Evolutionary conservation across 2,113 vertebrate genomes (phyloP), one percentile per base, ranked within the genome.

Genomic region (Herpetotheres cachinnans): DNA sequence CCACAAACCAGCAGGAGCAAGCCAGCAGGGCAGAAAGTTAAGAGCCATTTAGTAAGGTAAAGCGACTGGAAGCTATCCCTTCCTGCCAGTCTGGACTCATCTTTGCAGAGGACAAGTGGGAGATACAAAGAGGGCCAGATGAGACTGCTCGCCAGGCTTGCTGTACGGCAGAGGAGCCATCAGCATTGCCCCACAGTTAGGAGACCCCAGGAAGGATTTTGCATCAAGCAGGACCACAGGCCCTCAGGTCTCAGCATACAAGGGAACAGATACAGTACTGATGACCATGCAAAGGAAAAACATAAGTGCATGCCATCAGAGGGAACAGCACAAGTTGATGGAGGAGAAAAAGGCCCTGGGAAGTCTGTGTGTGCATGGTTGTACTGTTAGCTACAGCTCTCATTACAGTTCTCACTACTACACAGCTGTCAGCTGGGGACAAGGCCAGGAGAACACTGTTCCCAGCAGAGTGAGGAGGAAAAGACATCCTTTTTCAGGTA

Each of bases 241-340:
- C 30, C 29, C 54, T 54, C 61, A 24, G 9, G 25, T 46, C 32
- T 30, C 19, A 52, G 52, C 2, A 0, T 25, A 36, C 21, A 36
- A 84, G 58, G 25, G n/a, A 74, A 12, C 1, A 27, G 36, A n/a
- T 44, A 18, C 5, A 26, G 54, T 18, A 36, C 0, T 55, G 20
- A 69, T 55, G 21, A 13, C 9, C 0, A 1, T 13, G 36, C 50
- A 71, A 19, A 71, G 30, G 32, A 27, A 85, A 73, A 90, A 16
- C 2, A 0, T 2, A 56, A 56, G 29, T 10, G 7, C 8, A 24
- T 16, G 11, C 11, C 26, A 46, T 15, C 40, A 61, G n/a, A 3
- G 3, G 30, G 18, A 66, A 49, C 9, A 77, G 10, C 29, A 27
- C 24, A 62, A 18, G 36, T 10, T 27, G 36, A 47, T 19, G 46